phyloP scores from a whole-genome alignment of 2,888 invertebrate genomes.

The Cheilosia vernalis region DNA sequence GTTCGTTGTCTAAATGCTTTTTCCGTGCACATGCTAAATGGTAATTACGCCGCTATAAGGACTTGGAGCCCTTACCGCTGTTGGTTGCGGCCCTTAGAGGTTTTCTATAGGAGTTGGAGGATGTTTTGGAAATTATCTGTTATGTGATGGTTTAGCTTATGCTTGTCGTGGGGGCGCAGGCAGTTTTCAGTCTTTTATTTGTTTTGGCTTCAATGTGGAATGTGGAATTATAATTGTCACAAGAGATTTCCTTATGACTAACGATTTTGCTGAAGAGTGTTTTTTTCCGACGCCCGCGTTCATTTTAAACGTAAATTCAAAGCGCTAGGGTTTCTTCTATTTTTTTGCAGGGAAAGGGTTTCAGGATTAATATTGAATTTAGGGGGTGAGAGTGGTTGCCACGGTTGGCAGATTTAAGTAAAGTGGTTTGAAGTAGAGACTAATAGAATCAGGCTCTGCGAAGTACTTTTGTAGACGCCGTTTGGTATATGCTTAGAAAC shows the following conservation, averaged over 20 bases:
- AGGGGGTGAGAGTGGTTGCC: too few species aligned
- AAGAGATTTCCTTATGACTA: constrained; percentile 61
- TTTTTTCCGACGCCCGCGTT: neutral
- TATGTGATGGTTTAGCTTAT: constrained; percentile 70
- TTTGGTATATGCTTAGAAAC: too few species aligned
- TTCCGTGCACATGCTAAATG: constrained; percentile 72
- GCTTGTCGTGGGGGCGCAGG: constrained; percentile 13
- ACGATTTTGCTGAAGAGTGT: constrained; percentile 27
- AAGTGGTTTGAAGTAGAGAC: too few species aligned
- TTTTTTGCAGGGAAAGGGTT: too few species aligned
- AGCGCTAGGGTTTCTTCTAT: neutral
- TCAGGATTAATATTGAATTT: too few species aligned
- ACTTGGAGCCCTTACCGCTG: constrained; percentile 46
- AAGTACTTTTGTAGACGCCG: too few species aligned
- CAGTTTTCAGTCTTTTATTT: constrained; percentile 34
- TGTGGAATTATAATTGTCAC: constrained; percentile 68
- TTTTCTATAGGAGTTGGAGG: constrained; percentile 28
- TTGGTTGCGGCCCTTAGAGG: constrained; percentile 37
- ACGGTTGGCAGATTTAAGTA: too few species aligned
- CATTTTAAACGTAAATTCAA: constrained; percentile 25
- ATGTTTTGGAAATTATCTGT: constrained; percentile 71
- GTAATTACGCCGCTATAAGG: constrained; percentile 70
- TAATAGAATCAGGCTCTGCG: too few species aligned
- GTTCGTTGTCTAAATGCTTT: constrained; percentile 52
- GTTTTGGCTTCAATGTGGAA: constrained; percentile 45